A percentile compares a stretch with the other conserved stretches of the same genome.
Evolutionary conservation across 2,888 invertebrate genomes (phyloP).

Genomic region (Mimas tiliae): DNA sequence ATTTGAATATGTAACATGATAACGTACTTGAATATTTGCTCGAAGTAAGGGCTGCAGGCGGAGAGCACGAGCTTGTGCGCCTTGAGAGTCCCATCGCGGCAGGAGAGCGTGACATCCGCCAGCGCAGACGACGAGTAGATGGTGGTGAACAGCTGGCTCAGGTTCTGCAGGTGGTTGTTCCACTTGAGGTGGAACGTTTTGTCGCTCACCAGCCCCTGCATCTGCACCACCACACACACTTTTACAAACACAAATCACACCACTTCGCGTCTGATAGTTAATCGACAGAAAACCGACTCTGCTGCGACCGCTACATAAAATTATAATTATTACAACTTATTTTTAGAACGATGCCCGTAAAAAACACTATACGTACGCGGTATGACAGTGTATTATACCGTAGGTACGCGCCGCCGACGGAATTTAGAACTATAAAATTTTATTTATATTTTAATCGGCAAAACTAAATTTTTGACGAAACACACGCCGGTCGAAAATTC

Average conservation of each 20-base stretch:
- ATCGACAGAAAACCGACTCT: constrained; percentile 80
- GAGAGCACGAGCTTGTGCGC: constrained; percentile 90
- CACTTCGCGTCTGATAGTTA: constrained; percentile 70
- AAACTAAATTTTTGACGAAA: constrained; percentile 65
- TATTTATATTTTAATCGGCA: constrained; percentile 73
- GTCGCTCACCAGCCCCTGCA: constrained; percentile 85
- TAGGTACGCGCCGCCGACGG: constrained; percentile 83
- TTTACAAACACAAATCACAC: constrained; percentile 72
- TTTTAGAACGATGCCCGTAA: constrained; percentile 85
- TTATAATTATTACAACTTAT: constrained; percentile 85
- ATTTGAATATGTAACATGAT: constrained; percentile 34
- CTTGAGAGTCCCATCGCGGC: constrained; percentile 88
- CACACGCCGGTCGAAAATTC: constrained; percentile 64
- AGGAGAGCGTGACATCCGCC: constrained; percentile 89
- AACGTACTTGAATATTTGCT: constrained; percentile 87
- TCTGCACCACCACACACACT: constrained; percentile 81
- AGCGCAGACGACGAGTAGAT: constrained; percentile 88
- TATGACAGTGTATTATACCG: constrained; percentile 84
- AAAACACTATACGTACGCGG: constrained; percentile 85
- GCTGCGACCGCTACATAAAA: constrained; percentile 84
- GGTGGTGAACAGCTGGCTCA: constrained; percentile 88
- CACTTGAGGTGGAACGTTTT: constrained; percentile 89
- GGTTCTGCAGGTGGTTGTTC: constrained; percentile 90
- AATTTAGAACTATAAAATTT: constrained; percentile 80
- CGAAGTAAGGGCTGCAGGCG: constrained; percentile 91